phyloP scores from a whole-genome alignment of 92 coral and sea anemone species.

The Parazoanthus darwini region DNA sequence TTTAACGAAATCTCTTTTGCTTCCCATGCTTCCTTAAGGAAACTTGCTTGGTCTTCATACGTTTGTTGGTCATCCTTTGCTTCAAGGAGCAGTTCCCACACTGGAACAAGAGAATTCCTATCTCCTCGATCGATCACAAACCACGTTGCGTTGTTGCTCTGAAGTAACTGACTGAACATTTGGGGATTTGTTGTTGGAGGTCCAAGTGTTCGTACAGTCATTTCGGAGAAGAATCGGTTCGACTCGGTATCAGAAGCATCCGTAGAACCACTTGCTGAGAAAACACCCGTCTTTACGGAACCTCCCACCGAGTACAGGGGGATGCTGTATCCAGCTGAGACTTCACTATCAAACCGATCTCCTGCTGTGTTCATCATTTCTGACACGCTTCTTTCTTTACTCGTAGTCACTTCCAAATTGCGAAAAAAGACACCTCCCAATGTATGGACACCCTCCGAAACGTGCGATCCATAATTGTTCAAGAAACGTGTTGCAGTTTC shows the following conservation, averaged over 20 bases:
- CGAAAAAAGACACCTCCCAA: conserved; percentile 2
- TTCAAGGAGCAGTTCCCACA: background rate
- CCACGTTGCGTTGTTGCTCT: conserved; percentile 7
- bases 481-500: background rate
- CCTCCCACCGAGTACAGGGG: background rate
- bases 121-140: background rate
- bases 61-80: background rate
- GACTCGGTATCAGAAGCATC: no score
- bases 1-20: background rate
- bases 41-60: background rate
- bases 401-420: background rate
- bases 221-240: background rate
- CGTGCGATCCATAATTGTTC: background rate
- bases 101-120: background rate
- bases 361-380: conserved; percentile 4
- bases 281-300: no score
- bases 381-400: background rate
- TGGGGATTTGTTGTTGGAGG: background rate
- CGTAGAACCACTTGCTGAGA: background rate
- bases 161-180: background rate
- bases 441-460: conserved; percentile 3
- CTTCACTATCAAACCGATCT: background rate
- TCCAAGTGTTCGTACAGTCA: background rate
- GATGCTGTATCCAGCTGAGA: conserved; percentile 6
- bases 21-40: background rate